Percentiles rank a stretch among this genome's conserved stretches.
phyloP scores from a whole-genome alignment of 2,797 vertebrate genomes.

The Onychomys arenicola region DNA sequence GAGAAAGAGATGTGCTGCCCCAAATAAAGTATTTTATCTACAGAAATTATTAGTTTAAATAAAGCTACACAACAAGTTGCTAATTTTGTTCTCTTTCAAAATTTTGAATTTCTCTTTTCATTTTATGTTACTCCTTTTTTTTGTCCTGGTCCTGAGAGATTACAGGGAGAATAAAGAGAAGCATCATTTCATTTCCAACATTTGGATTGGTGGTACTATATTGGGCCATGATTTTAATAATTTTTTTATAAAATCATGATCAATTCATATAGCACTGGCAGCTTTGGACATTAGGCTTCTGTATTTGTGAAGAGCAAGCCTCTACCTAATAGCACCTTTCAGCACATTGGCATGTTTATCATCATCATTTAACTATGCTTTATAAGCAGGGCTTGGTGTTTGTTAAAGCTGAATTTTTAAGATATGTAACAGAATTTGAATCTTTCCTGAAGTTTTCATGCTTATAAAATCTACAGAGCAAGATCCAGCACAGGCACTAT shows the following conservation, averaged over 20 bases:
- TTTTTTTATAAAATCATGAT: slow-evolving; percentile 61
- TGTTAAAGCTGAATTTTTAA: not conserved
- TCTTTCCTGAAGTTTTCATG: not conserved
- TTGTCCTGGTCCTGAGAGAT: slow-evolving; percentile 39
- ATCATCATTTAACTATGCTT: not conserved
- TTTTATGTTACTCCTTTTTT: slow-evolving; percentile 77
- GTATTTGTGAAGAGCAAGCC: slow-evolving; percentile 4
- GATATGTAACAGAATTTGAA: not conserved
- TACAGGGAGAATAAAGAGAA: not conserved
- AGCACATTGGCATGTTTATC: not conserved
- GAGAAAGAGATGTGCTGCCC: slow-evolving; percentile 78
- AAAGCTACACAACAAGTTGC: slow-evolving; percentile 61
- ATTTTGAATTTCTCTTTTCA: slow-evolving; percentile 73
- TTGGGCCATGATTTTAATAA: slow-evolving; percentile 48
- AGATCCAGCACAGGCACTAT: too few relatives aligned
- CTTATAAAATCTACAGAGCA: not conserved
- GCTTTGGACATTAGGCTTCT: slow-evolving; percentile 1
- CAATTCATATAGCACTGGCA: slow-evolving; percentile 46
- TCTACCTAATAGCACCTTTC: not conserved
- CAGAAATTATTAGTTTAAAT: slow-evolving; percentile 79
- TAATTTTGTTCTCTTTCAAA: slow-evolving; percentile 83
- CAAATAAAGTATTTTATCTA: slow-evolving; percentile 72
- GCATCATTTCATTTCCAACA: not conserved
- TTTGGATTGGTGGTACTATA: not conserved
- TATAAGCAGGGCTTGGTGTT: not conserved